These are phyloP conservation scores for Ptilonorhynchus violaceus DNA, from an alignment of 2,113 vertebrate species.

Conservation along the genomic window DNA sequence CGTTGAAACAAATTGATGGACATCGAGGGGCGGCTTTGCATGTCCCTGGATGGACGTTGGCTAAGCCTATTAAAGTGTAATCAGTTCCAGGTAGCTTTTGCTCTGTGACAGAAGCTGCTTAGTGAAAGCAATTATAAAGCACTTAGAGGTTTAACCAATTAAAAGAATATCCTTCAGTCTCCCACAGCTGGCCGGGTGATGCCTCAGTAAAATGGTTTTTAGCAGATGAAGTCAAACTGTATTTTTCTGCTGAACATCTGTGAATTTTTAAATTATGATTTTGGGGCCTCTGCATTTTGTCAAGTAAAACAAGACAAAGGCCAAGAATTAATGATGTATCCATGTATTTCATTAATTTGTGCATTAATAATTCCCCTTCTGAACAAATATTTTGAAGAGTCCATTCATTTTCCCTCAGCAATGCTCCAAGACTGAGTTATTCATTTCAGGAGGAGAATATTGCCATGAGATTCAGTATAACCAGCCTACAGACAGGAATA, in stretches of 20 bases:
- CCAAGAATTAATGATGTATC: not conserved
- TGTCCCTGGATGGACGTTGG: not conserved
- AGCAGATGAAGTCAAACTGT: not conserved
- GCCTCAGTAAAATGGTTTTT: not conserved
- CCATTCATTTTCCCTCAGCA: not conserved
- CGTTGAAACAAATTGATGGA: not conserved
- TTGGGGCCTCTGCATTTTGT: not conserved
- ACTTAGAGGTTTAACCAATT: constrained; percentile 25
- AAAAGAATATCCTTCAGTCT: not conserved
- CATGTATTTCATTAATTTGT: not conserved
- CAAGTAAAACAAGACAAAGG: not conserved
- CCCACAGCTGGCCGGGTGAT: not conserved
- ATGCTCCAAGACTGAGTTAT: not conserved
- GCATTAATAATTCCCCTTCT: not conserved
- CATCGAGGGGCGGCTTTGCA: not conserved
- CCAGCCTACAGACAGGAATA: not conserved
- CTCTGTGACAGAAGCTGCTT: not conserved
- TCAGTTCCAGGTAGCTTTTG: not conserved
- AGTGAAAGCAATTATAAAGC: constrained; percentile 4
- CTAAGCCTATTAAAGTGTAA: not conserved
- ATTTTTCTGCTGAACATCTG: not conserved
- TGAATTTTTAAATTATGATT: not conserved
- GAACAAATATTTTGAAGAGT: not conserved
- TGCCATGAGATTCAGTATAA: not conserved
- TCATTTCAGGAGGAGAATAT: not conserved